Evolutionary conservation across 92 coral and sea anemone genomes (phyloP).

Genomic region (Siderastrea siderea): DNA sequence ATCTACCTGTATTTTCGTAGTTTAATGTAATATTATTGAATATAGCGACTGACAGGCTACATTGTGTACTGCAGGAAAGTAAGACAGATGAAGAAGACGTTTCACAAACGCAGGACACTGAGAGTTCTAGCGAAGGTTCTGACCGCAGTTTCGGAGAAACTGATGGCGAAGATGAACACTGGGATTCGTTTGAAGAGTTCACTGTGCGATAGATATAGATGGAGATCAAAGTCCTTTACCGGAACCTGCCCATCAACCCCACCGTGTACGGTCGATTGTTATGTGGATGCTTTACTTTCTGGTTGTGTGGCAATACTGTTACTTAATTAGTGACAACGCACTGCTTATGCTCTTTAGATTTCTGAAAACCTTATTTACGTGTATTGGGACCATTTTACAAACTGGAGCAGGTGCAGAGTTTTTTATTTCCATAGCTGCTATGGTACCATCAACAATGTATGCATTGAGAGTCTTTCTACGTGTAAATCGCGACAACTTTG

Average conservation of each 20-base stretch:
- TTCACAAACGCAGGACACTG: no score
- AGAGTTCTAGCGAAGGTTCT: no score
- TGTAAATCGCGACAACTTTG: slow-evolving; percentile 23
- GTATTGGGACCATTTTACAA: neutral
- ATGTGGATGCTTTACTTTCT: slow-evolving; percentile 3
- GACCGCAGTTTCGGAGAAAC: no score
- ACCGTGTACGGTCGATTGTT: neutral
- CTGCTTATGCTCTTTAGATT: neutral
- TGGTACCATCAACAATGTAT: neutral
- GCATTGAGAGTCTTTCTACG: slow-evolving; percentile 2
- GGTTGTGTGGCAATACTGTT: slow-evolving; percentile 21
- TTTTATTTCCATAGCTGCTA: neutral
- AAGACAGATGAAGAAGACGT: no score
- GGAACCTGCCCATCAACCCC: neutral
- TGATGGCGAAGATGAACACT: no score
- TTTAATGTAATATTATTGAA: no score
- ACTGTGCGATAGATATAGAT: no score
- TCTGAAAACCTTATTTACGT: neutral
- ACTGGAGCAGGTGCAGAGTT: neutral
- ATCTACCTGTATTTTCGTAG: no score
- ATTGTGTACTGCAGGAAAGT: no score
- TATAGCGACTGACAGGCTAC: no score
- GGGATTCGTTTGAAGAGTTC: no score
- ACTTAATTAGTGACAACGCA: slow-evolving; percentile 24
- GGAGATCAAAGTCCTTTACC: no score